These are phyloP conservation scores for Colaptes auratus DNA, from an alignment of 2,113 vertebrate genomes.

Conservation along the genomic window DNA sequence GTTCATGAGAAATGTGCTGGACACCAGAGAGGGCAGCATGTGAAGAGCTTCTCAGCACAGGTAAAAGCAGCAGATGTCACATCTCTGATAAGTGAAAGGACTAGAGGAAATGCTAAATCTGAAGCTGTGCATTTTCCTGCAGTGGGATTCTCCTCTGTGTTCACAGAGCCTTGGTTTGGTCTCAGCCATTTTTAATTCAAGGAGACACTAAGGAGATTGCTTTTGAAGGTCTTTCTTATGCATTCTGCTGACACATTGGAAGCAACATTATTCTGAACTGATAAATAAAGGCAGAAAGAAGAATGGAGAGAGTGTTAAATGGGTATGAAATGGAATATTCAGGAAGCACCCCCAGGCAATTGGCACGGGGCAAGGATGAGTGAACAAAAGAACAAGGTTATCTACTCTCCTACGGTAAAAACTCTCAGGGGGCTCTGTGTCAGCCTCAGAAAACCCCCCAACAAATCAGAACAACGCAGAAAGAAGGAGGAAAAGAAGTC, in stretches of 20 bases:
- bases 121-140: neutral
- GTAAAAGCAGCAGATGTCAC: neutral
- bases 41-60: neutral
- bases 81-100: neutral
- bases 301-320: slow-evolving; percentile 45
- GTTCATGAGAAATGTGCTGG: neutral
- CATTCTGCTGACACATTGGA: slow-evolving; percentile 1
- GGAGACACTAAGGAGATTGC: neutral
- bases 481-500: slow-evolving; percentile 11
- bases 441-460: slow-evolving; percentile 38
- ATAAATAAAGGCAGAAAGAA: slow-evolving; percentile 61
- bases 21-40: neutral
- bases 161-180: neutral
- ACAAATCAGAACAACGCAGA: slow-evolving; percentile 21
- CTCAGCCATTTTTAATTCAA: neutral
- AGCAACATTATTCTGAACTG: slow-evolving; percentile 39
- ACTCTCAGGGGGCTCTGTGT: slow-evolving; percentile 37
- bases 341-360: slow-evolving; percentile 47
- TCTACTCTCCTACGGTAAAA: slow-evolving; percentile 54
- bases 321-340: slow-evolving; percentile 57
- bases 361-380: slow-evolving; percentile 49
- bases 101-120: neutral
- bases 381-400: slow-evolving; percentile 68
- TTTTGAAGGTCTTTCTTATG: slow-evolving; percentile 20
- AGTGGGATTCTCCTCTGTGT: neutral